Evolutionary conservation across 35 echinoderm and acorn worm genomes (phyloP), one percentile per base, ranked within the genome.

Genomic region (Amphiura filiformis): DNA sequence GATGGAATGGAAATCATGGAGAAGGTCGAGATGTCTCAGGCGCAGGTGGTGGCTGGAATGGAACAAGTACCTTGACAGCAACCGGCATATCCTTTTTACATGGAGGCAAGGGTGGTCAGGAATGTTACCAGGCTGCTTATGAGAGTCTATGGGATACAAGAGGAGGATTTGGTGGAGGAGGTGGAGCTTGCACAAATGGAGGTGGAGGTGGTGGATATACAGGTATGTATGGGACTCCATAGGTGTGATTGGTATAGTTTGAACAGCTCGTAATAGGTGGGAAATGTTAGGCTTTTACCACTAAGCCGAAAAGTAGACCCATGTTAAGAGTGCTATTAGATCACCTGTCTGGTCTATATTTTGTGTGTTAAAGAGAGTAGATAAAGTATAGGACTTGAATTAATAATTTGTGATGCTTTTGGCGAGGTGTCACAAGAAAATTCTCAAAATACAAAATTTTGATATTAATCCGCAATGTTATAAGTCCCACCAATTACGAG

Each of bases 161-260:
- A 23, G 95, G 95, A 47, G 95, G 95, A 23, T 97, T 97, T 89
- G 95, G 95, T 33, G 95, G 95, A 41, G 95, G 95, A n/a, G 95
- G 95, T 37, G 95, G 95, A 38, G 92, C 83, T 12, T 97, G 95
- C 84, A 91, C 92, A 0, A 78, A 91, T 0, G 95, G 95, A 38
- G 95, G 95, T 14, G 95, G 95, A 38, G 95, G 95, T 26, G 95
- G 95, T 0, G 92, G 91, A 31, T 94, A 97, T 70, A 91, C 95
- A 91, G 92, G 92, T 93, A 89, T 17, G 80, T 56, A 30, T 14
- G 15, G 13, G 37, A 26, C 18, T 81, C 36, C 31, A 39, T 39
- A 81, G 79, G 31, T 22, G 36, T 0, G 39, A 23, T 32, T 81
- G 32, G 79, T 23, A 39, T 39, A 12, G 5, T 81, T 23, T 1